Evolutionary conservation across 2,797 vertebrate species (phyloP).

Genomic region (Carduelis carduelis): DNA sequence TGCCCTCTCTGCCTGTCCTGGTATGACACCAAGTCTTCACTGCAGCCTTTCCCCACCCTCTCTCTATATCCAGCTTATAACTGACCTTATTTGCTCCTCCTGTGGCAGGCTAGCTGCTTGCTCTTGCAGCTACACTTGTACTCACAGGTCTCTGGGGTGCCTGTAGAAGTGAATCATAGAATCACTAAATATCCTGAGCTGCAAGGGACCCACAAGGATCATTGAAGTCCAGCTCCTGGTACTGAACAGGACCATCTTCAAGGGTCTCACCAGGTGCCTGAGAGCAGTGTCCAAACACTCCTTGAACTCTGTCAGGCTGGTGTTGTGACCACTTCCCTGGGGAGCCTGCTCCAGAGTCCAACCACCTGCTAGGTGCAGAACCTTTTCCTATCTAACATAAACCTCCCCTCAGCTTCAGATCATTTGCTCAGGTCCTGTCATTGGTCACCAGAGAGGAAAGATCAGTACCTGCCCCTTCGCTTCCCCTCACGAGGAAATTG

Average conservation of each 20-base stretch:
- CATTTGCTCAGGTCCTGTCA: not conserved
- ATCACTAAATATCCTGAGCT: not conserved
- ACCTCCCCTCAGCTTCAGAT: not conserved
- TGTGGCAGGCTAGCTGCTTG: not conserved
- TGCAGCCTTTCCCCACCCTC: not conserved
- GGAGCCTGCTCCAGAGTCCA: not conserved
- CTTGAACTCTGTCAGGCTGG: not conserved
- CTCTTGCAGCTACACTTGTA: not conserved
- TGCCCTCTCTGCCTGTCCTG: not conserved
- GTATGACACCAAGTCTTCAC: not conserved
- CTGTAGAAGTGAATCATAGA: not conserved
- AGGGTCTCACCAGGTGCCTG: not conserved
- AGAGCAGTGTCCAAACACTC: not conserved
- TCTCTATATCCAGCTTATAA: not conserved
- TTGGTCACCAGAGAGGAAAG: not conserved
- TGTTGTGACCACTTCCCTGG: not conserved
- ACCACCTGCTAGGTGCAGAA: not conserved
- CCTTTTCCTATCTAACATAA: not conserved
- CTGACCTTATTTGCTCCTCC: not conserved
- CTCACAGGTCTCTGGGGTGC: not conserved
- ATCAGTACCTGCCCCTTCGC: rapidly evolving
- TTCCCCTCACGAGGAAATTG: rapidly evolving
- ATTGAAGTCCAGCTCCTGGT: not conserved
- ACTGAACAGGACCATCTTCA: not conserved
- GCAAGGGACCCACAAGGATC: not conserved